phyloP scores from a whole-genome alignment of 1,140 invertebrate genomes.

The Stegodyphus dumicola region DNA sequence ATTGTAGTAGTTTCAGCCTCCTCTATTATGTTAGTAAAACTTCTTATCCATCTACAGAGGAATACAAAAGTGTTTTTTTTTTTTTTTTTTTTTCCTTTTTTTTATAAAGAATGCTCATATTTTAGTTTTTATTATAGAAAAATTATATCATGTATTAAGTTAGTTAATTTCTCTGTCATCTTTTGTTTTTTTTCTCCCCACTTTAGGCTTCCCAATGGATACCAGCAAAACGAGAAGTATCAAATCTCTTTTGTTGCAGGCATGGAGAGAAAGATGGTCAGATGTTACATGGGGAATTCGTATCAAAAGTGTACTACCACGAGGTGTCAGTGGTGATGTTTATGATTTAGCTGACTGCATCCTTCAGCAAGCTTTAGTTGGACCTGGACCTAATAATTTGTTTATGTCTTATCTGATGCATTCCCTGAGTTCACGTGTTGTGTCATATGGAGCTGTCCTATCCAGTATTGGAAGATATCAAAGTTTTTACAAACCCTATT shows the following conservation, averaged over 20 bases:
- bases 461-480: conserved; percentile 84
- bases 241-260: conserved; percentile 84
- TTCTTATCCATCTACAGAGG: no score
- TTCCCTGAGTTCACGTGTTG: conserved; percentile 85
- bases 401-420: conserved; percentile 93
- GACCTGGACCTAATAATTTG: conserved; percentile 88
- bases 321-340: conserved; percentile 85
- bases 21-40: no score
- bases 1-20: no score
- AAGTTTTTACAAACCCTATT: conserved; percentile 87
- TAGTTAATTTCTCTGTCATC: no score
- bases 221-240: conserved; percentile 86
- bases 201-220: conserved; percentile 21
- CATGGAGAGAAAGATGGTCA: conserved; percentile 94
- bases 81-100: no score
- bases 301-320: conserved; percentile 78
- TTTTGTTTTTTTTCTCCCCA: no score
- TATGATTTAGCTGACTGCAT: conserved; percentile 93
- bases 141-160: no score
- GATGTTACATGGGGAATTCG: conserved; percentile 96
- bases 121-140: no score
- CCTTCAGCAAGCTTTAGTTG: conserved; percentile 90
- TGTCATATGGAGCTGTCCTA: conserved; percentile 90
- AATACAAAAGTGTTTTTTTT: no score
- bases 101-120: no score